A percentile compares a stretch with the other conserved stretches of the same genome.
Conservation (phyloP, 2,797 vertebrate species). For the Parauchenoglanis punctatus region DNA sequence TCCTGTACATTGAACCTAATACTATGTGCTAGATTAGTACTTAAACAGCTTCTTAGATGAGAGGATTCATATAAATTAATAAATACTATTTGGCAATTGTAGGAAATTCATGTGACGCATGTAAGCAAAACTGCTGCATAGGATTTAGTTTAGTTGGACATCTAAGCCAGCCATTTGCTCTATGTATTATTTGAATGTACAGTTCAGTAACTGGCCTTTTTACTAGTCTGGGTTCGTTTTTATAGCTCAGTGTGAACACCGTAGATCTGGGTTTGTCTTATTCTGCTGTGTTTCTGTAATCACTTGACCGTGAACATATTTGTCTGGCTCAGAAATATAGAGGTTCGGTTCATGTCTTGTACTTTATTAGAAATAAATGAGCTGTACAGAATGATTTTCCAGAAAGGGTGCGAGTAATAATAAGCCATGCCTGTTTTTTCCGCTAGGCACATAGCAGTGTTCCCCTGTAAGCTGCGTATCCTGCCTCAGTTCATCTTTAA, state of each 20-base stretch:
- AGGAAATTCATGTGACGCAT: not conserved
- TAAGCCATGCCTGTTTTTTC: no score
- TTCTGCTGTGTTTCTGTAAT: not conserved
- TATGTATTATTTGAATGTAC: not conserved
- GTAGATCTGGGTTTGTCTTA: not conserved
- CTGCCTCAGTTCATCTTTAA: conserved; percentile 99
- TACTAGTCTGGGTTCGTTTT: not conserved
- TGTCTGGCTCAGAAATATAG: not conserved
- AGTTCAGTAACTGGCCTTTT: not conserved
- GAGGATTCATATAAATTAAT: not conserved
- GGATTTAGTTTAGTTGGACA: not conserved
- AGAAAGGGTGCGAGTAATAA: not conserved
- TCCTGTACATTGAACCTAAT: no score
- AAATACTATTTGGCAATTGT: not conserved
- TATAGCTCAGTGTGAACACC: no score
- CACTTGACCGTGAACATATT: not conserved
- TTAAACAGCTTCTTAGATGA: not conserved
- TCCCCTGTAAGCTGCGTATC: conserved; percentile 91
- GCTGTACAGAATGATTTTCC: not conserved
- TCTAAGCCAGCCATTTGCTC: not conserved
- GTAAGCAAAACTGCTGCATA: not conserved
- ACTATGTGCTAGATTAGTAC: not conserved
- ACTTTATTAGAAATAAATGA: not conserved
- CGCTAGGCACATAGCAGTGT: conserved; percentile 89
- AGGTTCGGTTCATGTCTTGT: not conserved